Percentiles rank a stretch among this genome's conserved stretches.
Conservation (phyloP, 2,888 invertebrate species). For the Augiades crinisus region DNA sequence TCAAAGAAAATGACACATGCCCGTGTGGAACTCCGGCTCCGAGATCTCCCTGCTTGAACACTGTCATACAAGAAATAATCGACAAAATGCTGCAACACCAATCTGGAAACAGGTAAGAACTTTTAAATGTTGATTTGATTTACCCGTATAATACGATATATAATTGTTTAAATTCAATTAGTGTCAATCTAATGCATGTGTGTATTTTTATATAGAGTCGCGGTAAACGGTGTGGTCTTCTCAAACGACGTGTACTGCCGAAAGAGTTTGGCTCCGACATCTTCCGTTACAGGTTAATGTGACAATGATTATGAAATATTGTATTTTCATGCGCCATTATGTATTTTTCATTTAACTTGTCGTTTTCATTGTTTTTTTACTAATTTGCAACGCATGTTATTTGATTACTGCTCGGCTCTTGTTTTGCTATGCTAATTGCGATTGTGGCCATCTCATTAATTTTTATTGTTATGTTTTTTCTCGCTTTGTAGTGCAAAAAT, state of each 20-base stretch:
- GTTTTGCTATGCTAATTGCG: not conserved
- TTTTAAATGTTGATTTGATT: not conserved
- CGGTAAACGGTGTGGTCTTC: not conserved
- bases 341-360: not conserved
- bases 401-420: not conserved
- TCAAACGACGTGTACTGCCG: not conserved
- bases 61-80: conserved; percentile 44
- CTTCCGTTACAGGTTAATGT: not conserved
- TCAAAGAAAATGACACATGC: conserved; percentile 38
- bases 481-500: not conserved
- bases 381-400: not conserved
- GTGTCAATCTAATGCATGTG: not conserved
- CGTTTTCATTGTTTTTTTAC: too few species aligned
- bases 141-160: not conserved
- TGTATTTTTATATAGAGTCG: not conserved
- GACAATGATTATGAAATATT: too few species aligned
- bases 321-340: not conserved
- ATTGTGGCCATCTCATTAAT: not conserved
- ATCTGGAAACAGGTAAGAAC: conserved; percentile 4
- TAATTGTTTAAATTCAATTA: not conserved
- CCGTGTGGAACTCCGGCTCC: conserved; percentile 43
- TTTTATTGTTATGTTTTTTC: not conserved
- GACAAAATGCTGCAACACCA: conserved; percentile 38
- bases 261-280: not conserved
- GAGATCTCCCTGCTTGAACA: conserved; percentile 39